Evolutionary conservation across 2,113 vertebrate species (phyloP).

Genomic region (Carettochelys insculpta): DNA sequence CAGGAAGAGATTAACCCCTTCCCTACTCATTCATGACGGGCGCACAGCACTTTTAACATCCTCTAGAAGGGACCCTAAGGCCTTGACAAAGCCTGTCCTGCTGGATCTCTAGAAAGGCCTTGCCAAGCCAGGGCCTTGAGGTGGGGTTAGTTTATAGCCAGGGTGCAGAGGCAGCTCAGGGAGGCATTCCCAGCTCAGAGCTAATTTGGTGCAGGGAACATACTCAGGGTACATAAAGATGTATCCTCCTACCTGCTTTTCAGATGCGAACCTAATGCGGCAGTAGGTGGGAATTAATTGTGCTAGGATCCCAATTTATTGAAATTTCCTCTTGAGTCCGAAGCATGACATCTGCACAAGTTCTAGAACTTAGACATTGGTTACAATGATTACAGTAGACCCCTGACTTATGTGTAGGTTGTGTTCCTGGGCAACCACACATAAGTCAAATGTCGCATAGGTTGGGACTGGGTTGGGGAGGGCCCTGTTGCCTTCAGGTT

Average conservation of each 20-base stretch:
- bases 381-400: not conserved
- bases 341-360: not conserved
- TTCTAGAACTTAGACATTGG: not conserved
- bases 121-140: not conserved
- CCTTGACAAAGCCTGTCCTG: not conserved
- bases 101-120: not conserved
- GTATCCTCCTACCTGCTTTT: not conserved
- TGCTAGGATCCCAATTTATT: not conserved
- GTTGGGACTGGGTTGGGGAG: no score
- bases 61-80: not conserved
- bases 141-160: not conserved
- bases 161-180: not conserved
- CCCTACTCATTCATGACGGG: no score
- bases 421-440: no score
- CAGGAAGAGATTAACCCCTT: no score
- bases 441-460: no score
- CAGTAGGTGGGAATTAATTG: not conserved
- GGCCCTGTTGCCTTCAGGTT: no score
- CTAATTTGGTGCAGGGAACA: not conserved
- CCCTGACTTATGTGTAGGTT: no score
- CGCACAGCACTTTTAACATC: not conserved
- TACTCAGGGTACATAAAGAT: not conserved
- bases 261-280: not conserved
- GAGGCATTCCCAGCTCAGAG: not conserved
- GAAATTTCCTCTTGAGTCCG: not conserved